Conservation (phyloP, 2,113 vertebrate genomes). For the Ibidorhyncha struthersii region DNA sequence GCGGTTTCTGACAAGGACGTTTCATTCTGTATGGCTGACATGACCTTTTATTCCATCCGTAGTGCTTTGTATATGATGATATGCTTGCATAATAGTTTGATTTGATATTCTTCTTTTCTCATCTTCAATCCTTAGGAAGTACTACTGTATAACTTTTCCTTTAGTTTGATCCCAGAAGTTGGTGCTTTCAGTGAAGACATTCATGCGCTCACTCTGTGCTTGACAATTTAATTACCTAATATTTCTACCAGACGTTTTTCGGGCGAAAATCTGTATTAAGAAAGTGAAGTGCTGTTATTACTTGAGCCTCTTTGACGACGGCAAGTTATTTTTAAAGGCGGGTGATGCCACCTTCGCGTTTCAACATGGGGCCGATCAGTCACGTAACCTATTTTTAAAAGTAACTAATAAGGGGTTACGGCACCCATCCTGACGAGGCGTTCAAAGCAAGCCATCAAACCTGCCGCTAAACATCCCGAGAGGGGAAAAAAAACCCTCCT, state of each 20-base stretch:
- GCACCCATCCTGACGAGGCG: not conserved
- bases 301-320: not conserved
- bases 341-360: rapidly evolving
- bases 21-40: not conserved
- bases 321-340: not conserved
- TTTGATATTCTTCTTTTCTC: not conserved
- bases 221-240: slow-evolving; percentile 8
- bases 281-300: not conserved
- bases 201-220: not conserved
- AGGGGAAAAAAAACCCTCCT: no score
- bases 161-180: not conserved
- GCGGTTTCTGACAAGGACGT: not conserved
- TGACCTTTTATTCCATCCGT: not conserved
- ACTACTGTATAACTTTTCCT: not conserved
- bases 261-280: not conserved
- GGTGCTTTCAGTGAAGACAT: not conserved
- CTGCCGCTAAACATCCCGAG: no score
- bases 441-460: not conserved
- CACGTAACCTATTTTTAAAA: not conserved
- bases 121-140: not conserved
- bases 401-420: not conserved
- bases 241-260: not conserved
- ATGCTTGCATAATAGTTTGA: not conserved
- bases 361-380: not conserved
- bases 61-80: not conserved